Base-by-base conservation (phyloP, 2,888 invertebrate genomes). In the Trachelus tabidus region DNA sequence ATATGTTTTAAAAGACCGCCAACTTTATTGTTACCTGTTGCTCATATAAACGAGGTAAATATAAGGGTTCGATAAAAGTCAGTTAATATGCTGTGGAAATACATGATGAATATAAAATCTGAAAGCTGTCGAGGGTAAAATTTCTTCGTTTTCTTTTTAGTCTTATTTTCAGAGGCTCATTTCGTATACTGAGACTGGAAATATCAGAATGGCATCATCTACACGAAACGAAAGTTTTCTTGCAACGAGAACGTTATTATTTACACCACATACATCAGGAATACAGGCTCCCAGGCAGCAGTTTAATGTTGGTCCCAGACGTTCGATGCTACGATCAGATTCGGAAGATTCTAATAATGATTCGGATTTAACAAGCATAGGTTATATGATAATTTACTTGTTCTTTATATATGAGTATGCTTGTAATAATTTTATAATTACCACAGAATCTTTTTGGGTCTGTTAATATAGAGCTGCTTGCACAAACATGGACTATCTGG, bases 401-500 rank as follows among this genome's bases (percentile, higher is more conserved):
- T 56, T 56, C 2, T 23, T 56, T 56, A 2, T 23, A 35, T 1
- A 23, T 23, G 40, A 56, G 23, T 23, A 23, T 23, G 23, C 23
- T 56, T 56, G 9, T 23, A 56, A 6, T 2, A 75, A 76, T n/a
- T n/a, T 69, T 77, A 11, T 74, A 75, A 76, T 79, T 73, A 34
- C 34, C 35, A 33, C 79, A 76, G 31, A 74, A 12, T 56, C 6
- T 15, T 56, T 56, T 23, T 15, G 40, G 15, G 2, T 56, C 6
- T 15, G 6, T 30, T 73, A 33, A 69, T 68, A 76, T 79, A 92
- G 92, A 83, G 73, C 81, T 92, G 23, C 78, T 89, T 37, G 81
- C 84, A 68, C 85, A 88, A 81, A 90, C 89, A 15, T 92, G 92
- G 92, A 87, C 83, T 56, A 80, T 91, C 35, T 90, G 83, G 81